Conservation (phyloP, 2,113 vertebrate genomes). For the Strix uralensis region DNA sequence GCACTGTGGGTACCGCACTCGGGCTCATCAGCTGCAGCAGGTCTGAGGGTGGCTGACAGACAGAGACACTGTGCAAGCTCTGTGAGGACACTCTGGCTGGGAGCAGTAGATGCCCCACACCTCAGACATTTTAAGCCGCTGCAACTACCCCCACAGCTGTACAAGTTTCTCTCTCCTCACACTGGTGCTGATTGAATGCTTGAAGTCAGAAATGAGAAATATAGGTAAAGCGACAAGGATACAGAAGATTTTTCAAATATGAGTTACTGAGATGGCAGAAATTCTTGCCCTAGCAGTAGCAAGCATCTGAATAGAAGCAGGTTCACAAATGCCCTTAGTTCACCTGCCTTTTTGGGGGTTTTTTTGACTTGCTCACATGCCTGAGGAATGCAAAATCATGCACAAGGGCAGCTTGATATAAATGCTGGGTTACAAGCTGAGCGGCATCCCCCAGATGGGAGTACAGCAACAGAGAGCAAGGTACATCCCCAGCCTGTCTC, state of each 20-base stretch:
- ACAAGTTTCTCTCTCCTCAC: not conserved
- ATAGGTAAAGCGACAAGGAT: not conserved
- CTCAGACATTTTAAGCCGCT: not conserved
- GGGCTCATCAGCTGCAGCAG: not conserved
- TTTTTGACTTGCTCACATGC: not conserved
- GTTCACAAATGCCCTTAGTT: not conserved
- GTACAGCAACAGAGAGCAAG: not conserved
- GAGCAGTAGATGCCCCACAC: not conserved
- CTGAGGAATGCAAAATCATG: not conserved
- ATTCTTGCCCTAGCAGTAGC: not conserved
- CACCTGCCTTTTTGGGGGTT: not conserved
- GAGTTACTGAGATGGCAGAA: not conserved
- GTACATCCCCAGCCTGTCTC: not conserved
- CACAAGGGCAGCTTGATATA: not conserved
- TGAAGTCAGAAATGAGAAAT: not conserved
- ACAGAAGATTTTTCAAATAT: not conserved
- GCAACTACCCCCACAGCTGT: not conserved
- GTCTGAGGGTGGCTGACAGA: not conserved
- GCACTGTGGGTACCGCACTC: not conserved
- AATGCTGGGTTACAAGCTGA: not conserved
- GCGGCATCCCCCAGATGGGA: not conserved
- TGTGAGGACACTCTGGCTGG: not conserved
- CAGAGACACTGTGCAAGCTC: not conserved
- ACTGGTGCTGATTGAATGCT: not conserved
- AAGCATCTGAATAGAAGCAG: not conserved